Evolutionary conservation across 2,888 invertebrate species (phyloP).

Genomic region (Parascotia fuliginaria): DNA sequence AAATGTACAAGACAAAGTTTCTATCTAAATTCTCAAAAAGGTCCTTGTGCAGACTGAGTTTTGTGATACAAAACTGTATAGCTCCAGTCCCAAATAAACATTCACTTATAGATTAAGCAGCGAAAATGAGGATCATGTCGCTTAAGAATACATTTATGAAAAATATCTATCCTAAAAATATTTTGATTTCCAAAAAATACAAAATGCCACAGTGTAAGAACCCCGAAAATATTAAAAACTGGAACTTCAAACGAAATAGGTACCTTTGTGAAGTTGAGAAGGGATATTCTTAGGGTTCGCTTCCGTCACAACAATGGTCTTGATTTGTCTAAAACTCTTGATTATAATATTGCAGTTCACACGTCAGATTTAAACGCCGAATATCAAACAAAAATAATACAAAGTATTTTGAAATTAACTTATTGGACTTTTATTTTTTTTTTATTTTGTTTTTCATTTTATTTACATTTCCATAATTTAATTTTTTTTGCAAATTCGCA

Average conservation of each 20-base stretch:
- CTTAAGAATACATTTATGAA: slow-evolving; percentile 15
- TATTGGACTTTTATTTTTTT: too few relatives aligned
- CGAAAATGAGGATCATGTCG: not conserved
- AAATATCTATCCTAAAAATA: not conserved
- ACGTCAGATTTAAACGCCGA: slow-evolving; percentile 3
- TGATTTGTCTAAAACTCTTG: not conserved
- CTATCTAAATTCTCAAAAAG: slow-evolving; percentile 52
- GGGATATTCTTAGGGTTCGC: slow-evolving; percentile 2
- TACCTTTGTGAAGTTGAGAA: slow-evolving; percentile 14
- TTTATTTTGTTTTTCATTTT: too few relatives aligned
- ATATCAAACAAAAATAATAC: too few relatives aligned
- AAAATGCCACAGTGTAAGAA: not conserved
- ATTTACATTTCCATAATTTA: too few relatives aligned
- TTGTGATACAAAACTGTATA: slow-evolving; percentile 37
- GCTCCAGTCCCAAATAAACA: slow-evolving; percentile 40
- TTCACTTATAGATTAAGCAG: slow-evolving; percentile 17
- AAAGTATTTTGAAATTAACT: too few relatives aligned
- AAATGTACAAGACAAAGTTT: slow-evolving; percentile 46
- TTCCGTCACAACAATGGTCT: not conserved
- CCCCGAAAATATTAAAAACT: not conserved
- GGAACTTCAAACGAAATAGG: slow-evolving; percentile 10
- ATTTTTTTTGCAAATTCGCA: too few relatives aligned
- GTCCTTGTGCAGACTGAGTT: slow-evolving; percentile 32
- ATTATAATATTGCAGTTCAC: not conserved
- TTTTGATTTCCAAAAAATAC: not conserved